Percentiles rank a stretch among this genome's conserved stretches.
These are phyloP conservation scores for Eriosoma lanigerum DNA, from an alignment of 1,140 invertebrate genomes.

Conservation along the genomic window DNA sequence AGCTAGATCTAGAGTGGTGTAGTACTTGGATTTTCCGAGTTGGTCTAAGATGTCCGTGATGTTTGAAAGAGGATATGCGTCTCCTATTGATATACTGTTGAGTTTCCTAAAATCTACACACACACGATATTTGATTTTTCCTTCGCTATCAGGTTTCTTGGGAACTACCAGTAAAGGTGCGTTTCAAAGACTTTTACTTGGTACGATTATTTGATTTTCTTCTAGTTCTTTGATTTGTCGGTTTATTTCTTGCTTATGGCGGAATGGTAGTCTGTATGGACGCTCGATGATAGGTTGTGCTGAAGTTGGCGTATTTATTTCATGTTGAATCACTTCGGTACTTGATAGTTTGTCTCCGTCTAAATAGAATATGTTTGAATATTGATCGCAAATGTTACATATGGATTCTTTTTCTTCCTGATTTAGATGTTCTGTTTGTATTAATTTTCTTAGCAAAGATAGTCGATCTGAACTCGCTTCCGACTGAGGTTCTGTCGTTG, in stretches of 20 bases:
- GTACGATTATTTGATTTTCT: conserved; percentile 44
- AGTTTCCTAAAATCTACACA: conserved; percentile 4
- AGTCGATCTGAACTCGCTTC: background rate
- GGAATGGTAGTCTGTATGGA: conserved; percentile 57
- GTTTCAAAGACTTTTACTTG: conserved; percentile 52
- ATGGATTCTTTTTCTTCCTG: conserved; percentile 49
- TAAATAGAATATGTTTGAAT: conserved; percentile 51
- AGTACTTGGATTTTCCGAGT: too few relatives aligned
- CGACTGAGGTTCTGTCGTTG: background rate
- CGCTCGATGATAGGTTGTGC: conserved; percentile 54
- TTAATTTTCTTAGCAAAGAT: background rate
- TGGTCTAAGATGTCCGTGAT: too few relatives aligned
- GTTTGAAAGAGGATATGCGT: too few relatives aligned
- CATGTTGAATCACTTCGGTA: background rate
- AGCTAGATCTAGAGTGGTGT: background rate
- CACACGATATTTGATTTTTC: conserved; percentile 53
- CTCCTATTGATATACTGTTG: too few relatives aligned
- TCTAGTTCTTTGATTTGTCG: conserved; percentile 56
- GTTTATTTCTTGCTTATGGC: conserved; percentile 57
- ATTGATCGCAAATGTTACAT: background rate
- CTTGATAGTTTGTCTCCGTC: background rate
- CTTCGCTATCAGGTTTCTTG: conserved; percentile 54
- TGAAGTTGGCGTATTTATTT: background rate
- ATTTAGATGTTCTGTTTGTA: conserved; percentile 53
- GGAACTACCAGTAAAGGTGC: conserved; percentile 51